phyloP scores from a whole-genome alignment of 1,140 invertebrate species.

The Stratiolaelaps scimitus region DNA sequence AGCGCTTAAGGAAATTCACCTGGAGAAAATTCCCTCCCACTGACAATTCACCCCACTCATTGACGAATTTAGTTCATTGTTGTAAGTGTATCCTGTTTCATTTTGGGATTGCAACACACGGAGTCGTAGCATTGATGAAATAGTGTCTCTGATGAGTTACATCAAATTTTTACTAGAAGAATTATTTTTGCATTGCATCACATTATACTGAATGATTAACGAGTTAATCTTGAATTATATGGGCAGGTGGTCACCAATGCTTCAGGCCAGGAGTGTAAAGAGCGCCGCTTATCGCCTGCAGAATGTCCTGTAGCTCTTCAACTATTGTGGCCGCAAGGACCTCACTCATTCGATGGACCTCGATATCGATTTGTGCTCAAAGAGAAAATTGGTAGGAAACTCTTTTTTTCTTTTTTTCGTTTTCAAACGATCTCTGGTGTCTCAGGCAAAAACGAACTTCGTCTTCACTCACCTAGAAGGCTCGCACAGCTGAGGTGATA shows the following conservation, averaged over 20 bases:
- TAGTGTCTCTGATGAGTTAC: too few relatives aligned
- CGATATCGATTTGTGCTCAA: conserved; percentile 37
- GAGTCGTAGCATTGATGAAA: too few relatives aligned
- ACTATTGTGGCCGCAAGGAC: conserved; percentile 71
- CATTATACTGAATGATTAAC: too few relatives aligned
- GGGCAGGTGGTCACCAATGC: conserved; percentile 45
- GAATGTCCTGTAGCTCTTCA: conserved; percentile 85
- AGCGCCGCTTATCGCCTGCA: conserved; percentile 63
- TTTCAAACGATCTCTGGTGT: too few relatives aligned
- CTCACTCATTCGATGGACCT: conserved; percentile 32
- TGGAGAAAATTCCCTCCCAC: conserved; percentile 37
- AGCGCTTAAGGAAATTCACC: conserved; percentile 46
- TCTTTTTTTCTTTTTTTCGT: too few relatives aligned
- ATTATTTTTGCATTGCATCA: too few relatives aligned
- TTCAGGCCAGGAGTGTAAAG: conserved; percentile 75
- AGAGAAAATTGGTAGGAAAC: conserved; percentile 12
- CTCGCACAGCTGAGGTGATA: too few relatives aligned
- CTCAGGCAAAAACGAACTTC: too few relatives aligned
- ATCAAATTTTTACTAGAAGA: too few relatives aligned
- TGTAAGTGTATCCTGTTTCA: not conserved
- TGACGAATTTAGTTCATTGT: not conserved
- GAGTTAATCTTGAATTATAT: too few relatives aligned
- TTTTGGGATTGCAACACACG: too few relatives aligned
- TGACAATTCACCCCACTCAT: conserved; percentile 33
- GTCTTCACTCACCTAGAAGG: too few relatives aligned